These are phyloP conservation scores for Drosophila leonis DNA, from an alignment of 2,888 invertebrate genomes.

Conservation along the genomic window DNA sequence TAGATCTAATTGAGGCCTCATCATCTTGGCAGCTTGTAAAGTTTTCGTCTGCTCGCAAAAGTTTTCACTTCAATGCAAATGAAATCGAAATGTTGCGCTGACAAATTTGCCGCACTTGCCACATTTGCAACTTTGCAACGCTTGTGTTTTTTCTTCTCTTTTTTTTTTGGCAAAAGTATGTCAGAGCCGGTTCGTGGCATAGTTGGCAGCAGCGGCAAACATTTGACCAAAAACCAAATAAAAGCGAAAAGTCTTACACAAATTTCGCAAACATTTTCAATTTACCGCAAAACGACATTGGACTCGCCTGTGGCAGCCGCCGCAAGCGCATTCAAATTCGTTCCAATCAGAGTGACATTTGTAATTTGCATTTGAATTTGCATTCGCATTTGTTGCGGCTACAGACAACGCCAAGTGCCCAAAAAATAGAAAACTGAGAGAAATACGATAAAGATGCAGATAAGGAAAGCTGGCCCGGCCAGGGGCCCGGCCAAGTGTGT, in stretches of 20 bases:
- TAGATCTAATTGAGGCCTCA: slow-evolving; percentile 54
- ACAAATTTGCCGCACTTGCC: slow-evolving; percentile 41
- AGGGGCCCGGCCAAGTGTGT: slow-evolving; percentile 56
- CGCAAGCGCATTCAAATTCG: slow-evolving; percentile 39
- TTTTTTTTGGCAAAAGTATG: slow-evolving; percentile 47
- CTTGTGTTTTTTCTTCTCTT: not conserved
- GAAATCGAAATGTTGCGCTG: slow-evolving; percentile 69
- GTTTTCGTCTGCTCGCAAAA: slow-evolving; percentile 33
- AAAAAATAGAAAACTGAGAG: not conserved
- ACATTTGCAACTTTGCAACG: slow-evolving; percentile 40
- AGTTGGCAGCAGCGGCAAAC: slow-evolving; percentile 50
- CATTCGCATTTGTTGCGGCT: slow-evolving; percentile 10
- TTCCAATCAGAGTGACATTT: slow-evolving; percentile 57
- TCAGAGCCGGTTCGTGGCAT: slow-evolving; percentile 72
- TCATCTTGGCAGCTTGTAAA: slow-evolving; percentile 41
- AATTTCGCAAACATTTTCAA: slow-evolving; percentile 70
- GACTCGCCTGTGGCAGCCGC: slow-evolving; percentile 30
- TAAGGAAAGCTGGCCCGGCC: slow-evolving; percentile 37
- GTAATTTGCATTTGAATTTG: slow-evolving; percentile 20
- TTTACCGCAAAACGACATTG: slow-evolving; percentile 45
- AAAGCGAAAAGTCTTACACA: slow-evolving; percentile 22
- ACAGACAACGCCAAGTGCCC: slow-evolving; percentile 25
- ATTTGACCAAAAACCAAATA: slow-evolving; percentile 41
- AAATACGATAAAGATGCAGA: slow-evolving; percentile 33
- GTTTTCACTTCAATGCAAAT: slow-evolving; percentile 56